Percentiles rank a stretch among this genome's conserved stretches.
phyloP scores from a whole-genome alignment of 2,113 vertebrate species.

The Ciconia maguari region DNA sequence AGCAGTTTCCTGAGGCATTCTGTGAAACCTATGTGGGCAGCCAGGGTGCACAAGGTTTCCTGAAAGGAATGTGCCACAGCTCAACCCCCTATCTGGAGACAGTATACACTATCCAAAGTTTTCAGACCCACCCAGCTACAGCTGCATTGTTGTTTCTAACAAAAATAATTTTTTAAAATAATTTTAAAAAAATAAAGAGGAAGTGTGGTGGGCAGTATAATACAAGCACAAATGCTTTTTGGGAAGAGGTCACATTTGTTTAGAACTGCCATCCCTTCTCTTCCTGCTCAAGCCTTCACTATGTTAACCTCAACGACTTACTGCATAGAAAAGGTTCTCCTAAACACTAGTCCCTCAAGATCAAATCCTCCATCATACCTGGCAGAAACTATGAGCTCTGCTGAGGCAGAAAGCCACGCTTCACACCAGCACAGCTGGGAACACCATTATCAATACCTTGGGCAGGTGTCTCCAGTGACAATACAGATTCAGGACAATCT shows the following conservation, averaged over 20 bases:
- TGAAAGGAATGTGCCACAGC: neutral
- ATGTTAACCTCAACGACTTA: neutral
- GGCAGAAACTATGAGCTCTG: neutral
- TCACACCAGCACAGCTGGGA: neutral
- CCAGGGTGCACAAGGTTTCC: neutral
- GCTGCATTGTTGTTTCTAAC: neutral
- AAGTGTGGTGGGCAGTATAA: neutral
- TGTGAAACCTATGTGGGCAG: neutral
- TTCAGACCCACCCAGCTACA: neutral
- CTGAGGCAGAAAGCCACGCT: neutral
- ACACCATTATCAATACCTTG: neutral
- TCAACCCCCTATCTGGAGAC: neutral
- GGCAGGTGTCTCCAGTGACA: neutral
- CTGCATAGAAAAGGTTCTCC: neutral
- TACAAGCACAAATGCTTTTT: neutral
- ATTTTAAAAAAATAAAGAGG: neutral
- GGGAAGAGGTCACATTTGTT: neutral
- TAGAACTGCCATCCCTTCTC: neutral
- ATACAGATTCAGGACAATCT: neutral
- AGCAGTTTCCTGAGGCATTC: neutral
- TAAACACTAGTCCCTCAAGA: neutral
- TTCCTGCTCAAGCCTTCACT: neutral
- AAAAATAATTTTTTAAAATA: neutral
- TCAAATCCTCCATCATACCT: neutral
- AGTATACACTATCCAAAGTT: neutral